Conservation (phyloP, 2,113 vertebrate genomes). For the Corythaeola cristata region DNA sequence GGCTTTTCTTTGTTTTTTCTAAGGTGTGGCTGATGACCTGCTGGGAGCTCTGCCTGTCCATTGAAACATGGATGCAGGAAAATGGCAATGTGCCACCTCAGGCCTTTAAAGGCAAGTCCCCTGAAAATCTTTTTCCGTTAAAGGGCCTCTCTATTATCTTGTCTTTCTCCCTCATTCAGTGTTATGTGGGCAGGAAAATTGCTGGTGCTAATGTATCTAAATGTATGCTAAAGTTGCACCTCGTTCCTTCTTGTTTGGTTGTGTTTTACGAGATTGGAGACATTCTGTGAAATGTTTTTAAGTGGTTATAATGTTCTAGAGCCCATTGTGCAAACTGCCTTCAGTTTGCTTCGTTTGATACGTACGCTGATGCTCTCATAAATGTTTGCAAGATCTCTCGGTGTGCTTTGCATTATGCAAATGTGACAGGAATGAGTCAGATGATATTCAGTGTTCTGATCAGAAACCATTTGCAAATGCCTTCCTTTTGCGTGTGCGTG, state of each 20-base stretch:
- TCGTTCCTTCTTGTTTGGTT: background rate
- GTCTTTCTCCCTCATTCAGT: background rate
- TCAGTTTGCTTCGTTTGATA: background rate
- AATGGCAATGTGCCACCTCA: background rate
- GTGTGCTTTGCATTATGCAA: background rate
- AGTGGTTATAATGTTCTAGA: background rate
- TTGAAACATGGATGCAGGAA: background rate
- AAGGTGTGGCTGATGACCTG: background rate
- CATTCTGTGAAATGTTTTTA: background rate
- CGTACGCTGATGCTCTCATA: fast-evolving
- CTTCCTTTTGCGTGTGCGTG: background rate
- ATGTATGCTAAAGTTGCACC: too few relatives aligned
- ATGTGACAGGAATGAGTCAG: background rate
- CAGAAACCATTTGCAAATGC: constrained; percentile 10
- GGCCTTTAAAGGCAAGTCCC: background rate
- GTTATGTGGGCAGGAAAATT: background rate
- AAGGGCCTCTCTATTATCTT: background rate
- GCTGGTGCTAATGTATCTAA: background rate
- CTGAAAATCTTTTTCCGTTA: background rate
- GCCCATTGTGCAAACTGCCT: background rate
- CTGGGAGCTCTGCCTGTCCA: background rate
- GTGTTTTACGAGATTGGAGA: background rate
- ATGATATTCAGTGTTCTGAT: background rate
- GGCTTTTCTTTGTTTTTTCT: background rate
- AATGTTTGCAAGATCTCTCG: background rate